These are phyloP conservation scores for Serilophus lunatus DNA, from an alignment of 2,113 vertebrate species.

Conservation along the genomic window DNA sequence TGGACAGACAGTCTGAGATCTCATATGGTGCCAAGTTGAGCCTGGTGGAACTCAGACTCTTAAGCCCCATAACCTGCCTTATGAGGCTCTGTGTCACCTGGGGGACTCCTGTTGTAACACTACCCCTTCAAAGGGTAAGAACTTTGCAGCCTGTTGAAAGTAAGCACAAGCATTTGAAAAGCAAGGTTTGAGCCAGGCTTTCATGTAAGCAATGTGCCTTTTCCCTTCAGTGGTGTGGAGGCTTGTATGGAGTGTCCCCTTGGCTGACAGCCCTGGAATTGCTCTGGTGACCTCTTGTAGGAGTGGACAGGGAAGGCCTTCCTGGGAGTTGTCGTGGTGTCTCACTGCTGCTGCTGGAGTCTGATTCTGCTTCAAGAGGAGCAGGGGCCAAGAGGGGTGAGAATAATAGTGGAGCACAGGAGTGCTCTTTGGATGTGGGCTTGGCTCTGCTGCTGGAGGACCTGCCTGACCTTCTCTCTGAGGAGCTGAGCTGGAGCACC, in stretches of 20 bases:
- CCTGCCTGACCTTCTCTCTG: background rate
- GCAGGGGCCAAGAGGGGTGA: background rate
- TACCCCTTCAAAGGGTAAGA: background rate
- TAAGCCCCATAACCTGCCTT: background rate
- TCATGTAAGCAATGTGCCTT: background rate
- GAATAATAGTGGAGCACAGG: background rate
- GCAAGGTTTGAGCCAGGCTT: background rate
- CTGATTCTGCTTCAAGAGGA: background rate
- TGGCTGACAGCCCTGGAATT: background rate
- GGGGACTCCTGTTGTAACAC: background rate
- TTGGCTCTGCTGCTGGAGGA: background rate
- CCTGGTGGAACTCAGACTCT: background rate
- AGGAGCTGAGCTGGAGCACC: background rate
- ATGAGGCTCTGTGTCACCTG: background rate
- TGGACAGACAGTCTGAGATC: background rate
- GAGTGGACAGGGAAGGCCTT: background rate
- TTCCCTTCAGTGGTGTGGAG: background rate
- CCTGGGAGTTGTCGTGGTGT: background rate
- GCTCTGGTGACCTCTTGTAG: background rate
- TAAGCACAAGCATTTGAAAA: background rate
- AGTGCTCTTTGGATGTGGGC: fast-evolving
- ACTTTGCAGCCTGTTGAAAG: background rate
- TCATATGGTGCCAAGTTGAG: fast-evolving
- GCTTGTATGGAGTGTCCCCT: background rate
- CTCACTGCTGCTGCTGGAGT: background rate